Evolutionary conservation across 2,888 invertebrate genomes (phyloP).

Genomic region (Zele albiditarsus): DNA sequence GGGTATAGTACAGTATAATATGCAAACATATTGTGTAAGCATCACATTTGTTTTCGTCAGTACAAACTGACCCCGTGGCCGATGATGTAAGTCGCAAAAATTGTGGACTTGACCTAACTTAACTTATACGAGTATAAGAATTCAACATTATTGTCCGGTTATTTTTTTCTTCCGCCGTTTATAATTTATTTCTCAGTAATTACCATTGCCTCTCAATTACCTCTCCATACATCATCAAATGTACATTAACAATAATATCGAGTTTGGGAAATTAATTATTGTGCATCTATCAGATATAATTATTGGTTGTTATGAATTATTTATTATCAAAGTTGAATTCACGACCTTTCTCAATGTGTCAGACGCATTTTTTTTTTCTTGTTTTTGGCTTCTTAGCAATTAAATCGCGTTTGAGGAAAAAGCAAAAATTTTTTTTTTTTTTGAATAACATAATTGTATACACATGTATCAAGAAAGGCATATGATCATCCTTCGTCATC

Average conservation of each 20-base stretch:
- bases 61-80: conserved; percentile 28
- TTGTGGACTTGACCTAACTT: conserved; percentile 60
- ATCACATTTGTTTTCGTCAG: conserved; percentile 32
- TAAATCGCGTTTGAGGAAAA: conserved; percentile 13
- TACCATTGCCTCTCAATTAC: too few relatives aligned
- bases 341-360: conserved; percentile 51
- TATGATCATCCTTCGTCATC: neutral
- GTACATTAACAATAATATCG: too few relatives aligned
- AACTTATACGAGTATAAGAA: conserved; percentile 40
- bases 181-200: conserved; percentile 23
- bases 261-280: too few relatives aligned
- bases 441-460: neutral
- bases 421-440: conserved; percentile 7
- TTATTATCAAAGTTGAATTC: conserved; percentile 45
- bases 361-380: conserved; percentile 11
- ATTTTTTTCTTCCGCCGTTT: conserved; percentile 27
- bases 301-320: neutral
- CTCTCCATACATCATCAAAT: too few relatives aligned
- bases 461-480: neutral
- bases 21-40: neutral
- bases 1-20: neutral
- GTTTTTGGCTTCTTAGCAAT: neutral
- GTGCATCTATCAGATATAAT: conserved; percentile 9
- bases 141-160: conserved; percentile 2
- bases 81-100: conserved; percentile 59